Evolutionary conservation across 2,113 vertebrate species (phyloP).

Genomic region (Eretmochelys imbricata): DNA sequence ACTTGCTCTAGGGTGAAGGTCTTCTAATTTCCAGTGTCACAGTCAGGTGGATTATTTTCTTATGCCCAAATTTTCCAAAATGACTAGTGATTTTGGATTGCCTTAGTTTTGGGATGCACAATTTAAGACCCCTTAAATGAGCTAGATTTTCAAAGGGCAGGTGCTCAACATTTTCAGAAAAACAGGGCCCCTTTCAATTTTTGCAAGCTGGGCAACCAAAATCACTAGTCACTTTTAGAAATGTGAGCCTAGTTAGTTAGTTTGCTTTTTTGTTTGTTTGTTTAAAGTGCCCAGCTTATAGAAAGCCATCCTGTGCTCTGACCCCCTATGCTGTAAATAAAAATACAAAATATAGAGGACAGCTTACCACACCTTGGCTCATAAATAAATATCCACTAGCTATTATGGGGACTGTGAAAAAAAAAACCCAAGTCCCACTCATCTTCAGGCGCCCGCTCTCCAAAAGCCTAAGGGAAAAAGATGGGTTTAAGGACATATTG

Average conservation of each 20-base stretch:
- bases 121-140: background rate
- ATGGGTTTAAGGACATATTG: background rate
- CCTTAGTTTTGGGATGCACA: background rate
- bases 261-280: background rate
- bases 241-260: background rate
- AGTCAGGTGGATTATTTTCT: background rate
- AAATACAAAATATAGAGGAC: background rate
- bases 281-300: background rate
- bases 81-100: background rate
- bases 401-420: background rate
- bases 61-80: background rate
- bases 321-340: background rate
- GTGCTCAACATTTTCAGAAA: background rate
- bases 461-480: background rate
- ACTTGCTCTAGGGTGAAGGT: conserved; percentile 5
- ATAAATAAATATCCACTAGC: background rate
- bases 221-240: background rate
- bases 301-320: background rate
- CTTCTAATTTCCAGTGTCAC: background rate
- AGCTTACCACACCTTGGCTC: background rate
- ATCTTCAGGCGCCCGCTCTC: background rate
- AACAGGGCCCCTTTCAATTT: background rate
- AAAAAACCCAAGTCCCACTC: background rate
- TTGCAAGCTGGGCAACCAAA: background rate
- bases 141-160: background rate